Base-by-base conservation (phyloP, 2,797 vertebrate genomes). In the Myioborus melanocephalus region DNA sequence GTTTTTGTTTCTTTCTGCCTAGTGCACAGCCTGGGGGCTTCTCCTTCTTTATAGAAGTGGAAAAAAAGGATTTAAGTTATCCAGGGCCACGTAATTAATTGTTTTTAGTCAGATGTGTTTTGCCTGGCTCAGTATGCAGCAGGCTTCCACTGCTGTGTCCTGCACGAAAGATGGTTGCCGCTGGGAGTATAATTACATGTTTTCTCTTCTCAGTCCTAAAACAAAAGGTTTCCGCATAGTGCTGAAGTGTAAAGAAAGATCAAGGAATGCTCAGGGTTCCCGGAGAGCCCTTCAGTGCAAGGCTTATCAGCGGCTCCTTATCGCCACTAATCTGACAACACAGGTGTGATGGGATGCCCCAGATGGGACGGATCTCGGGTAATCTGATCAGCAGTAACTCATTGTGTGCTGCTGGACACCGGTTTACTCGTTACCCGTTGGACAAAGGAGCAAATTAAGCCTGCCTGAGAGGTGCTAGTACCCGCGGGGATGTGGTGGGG, bases 301-400 rank as follows among this genome's bases (percentile, higher is more conserved):
- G 1, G 41, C 57, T 95, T 93, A 87, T 85, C 93, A 47, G 59
- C 60, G 35, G 46, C 64, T 72, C 72, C 89, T 95, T 95, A 94
- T 77, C 76, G 3, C 23, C 4, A 4, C 91, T 90, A 91, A 98
- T 98, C 98, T 98, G 98, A 97, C 98, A 98, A 95, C 97, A 66
- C 98, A 98, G 98, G 98, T 98, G 98, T 97, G 98, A 97, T 90
- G 97, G 90, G 82, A 76, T 91, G 80, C 49, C 70, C 30, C 90
- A 65, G 59, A 52, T 44, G 64, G 84, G 72, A 37, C 11, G 32
- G 73, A 63, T 81, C 70, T 28, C 71, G 20, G 64, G 23, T 53
- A 61, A 94, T 68, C 77, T 79, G 87, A 87, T 60, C 76, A 6
- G 60, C n/a, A 57, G 22, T 46, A 75, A 60, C 60, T 37, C 93